Conservation (phyloP, 2,888 invertebrate species). For the Mimachlamys varia region DNA sequence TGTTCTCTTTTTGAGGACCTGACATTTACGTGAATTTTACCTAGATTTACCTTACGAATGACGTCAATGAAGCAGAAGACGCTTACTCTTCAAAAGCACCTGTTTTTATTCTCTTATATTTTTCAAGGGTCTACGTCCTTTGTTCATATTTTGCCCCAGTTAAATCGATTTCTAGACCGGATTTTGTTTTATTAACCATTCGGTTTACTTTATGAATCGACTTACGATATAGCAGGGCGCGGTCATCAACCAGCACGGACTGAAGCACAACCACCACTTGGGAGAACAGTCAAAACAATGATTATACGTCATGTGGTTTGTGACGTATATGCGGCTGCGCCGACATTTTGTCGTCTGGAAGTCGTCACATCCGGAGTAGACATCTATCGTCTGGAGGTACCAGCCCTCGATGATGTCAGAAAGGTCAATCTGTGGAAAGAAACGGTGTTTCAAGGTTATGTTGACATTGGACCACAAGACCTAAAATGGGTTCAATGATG, state of each 20-base stretch:
- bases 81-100: too few species aligned
- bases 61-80: too few species aligned
- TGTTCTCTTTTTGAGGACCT: too few species aligned
- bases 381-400: conserved; percentile 50
- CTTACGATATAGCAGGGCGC: conserved; percentile 52
- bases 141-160: too few species aligned
- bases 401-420: conserved; percentile 50
- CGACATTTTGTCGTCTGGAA: conserved; percentile 52
- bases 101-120: too few species aligned
- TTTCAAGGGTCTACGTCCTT: too few species aligned
- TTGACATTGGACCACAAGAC: neutral
- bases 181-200: too few species aligned
- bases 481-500: too few species aligned
- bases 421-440: conserved; percentile 41
- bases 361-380: conserved; percentile 52
- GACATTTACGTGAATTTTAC: too few species aligned
- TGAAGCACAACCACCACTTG: conserved; percentile 51
- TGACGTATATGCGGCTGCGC: conserved; percentile 44
- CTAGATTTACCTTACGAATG: too few species aligned
- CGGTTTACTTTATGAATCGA: neutral
- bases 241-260: conserved; percentile 49
- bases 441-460: too few species aligned
- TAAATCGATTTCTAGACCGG: too few species aligned
- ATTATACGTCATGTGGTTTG: conserved; percentile 45
- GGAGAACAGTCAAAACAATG: conserved; percentile 53